Evolutionary conservation across 2,113 vertebrate genomes (phyloP).

Genomic region (Pteropus alecto): DNA sequence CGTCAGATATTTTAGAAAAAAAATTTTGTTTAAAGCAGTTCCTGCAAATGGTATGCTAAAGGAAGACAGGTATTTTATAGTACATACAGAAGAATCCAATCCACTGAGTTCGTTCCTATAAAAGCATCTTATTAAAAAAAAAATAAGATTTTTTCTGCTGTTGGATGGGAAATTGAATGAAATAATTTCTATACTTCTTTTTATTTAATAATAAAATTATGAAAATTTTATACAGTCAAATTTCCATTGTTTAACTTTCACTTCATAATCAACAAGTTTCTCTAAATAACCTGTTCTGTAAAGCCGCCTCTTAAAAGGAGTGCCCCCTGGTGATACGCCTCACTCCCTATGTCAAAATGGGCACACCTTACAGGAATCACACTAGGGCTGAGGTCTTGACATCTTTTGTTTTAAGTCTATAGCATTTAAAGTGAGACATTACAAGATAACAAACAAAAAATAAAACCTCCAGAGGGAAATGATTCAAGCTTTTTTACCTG

Average conservation of each 20-base stretch:
- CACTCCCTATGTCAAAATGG: not conserved
- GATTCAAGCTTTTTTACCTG: constrained; percentile 84
- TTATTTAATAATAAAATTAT: not conserved
- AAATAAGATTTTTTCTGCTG: not conserved
- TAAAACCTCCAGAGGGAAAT: not conserved
- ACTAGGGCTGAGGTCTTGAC: not conserved
- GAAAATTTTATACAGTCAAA: not conserved
- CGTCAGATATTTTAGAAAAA: not conserved
- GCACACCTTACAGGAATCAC: not conserved
- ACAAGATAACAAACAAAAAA: not conserved
- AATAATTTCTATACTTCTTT: not conserved
- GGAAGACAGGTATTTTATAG: not conserved
- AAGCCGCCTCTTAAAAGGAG: not conserved
- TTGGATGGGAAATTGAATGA: not conserved
- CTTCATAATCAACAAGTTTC: not conserved
- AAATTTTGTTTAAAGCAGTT: not conserved
- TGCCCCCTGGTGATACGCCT: not conserved
- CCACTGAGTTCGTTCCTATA: not conserved
- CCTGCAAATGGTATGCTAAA: not conserved
- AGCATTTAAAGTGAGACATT: not conserved
- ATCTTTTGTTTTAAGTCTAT: not conserved
- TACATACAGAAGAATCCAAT: not conserved
- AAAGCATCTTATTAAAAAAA: not conserved
- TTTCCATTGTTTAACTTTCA: not conserved
- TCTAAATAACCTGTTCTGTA: not conserved